Evolutionary conservation across 2,113 vertebrate species (phyloP).

Genomic region (Eubucco bourcierii): DNA sequence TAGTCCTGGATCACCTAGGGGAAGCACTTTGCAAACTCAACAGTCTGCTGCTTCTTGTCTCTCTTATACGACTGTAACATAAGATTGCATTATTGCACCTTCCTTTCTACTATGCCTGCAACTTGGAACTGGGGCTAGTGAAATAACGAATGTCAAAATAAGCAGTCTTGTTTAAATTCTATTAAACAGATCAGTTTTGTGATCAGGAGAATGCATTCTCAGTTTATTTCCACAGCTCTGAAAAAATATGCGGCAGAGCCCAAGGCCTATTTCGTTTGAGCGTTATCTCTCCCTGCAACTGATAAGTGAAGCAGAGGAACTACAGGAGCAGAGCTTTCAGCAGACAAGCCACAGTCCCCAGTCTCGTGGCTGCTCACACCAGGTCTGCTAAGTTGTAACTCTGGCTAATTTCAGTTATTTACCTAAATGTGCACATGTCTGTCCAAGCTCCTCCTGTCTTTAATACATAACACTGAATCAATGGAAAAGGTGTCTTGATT

Average conservation of each 20-base stretch:
- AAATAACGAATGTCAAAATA: neutral
- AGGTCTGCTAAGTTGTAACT: neutral
- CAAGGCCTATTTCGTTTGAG: neutral
- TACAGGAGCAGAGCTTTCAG: neutral
- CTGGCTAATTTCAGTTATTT: neutral
- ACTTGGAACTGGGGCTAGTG: neutral
- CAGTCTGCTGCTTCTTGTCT: neutral
- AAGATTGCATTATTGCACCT: neutral
- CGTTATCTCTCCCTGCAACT: neutral
- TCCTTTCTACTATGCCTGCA: neutral
- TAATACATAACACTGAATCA: neutral
- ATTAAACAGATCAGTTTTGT: neutral
- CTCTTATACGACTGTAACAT: neutral
- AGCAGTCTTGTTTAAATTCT: neutral
- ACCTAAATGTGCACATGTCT: neutral
- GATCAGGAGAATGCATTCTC: neutral
- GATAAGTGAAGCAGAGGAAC: neutral
- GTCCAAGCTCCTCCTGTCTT: neutral
- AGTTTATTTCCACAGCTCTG: neutral
- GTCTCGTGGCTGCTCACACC: neutral
- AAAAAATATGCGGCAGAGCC: neutral
- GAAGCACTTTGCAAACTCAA: neutral
- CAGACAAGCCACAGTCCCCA: neutral
- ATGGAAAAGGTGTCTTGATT: conserved; percentile 49
- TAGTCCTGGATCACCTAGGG: neutral